Conservation (phyloP, 2,113 vertebrate species). For the Lontra canadensis region DNA sequence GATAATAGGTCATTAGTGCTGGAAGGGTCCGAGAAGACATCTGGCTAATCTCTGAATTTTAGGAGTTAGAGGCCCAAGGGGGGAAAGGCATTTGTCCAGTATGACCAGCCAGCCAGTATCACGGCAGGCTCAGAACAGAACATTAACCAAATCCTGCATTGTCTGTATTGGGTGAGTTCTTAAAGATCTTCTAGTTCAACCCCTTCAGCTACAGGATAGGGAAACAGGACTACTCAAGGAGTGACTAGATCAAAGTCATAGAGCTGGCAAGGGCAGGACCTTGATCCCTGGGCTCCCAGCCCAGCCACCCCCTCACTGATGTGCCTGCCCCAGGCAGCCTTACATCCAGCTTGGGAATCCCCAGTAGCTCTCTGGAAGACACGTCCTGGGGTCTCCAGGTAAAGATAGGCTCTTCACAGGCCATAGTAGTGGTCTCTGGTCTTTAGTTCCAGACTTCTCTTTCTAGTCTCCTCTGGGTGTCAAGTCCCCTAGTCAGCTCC, state of each 20-base stretch:
- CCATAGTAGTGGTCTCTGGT: too few species aligned
- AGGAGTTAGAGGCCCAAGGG: background rate
- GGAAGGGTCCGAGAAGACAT: background rate
- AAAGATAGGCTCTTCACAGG: background rate
- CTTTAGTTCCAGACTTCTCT: background rate
- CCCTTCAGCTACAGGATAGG: background rate
- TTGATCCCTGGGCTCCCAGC: background rate
- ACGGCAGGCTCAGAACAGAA: background rate
- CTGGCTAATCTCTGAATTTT: background rate
- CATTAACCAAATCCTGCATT: background rate
- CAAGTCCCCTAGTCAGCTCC: background rate
- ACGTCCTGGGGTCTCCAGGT: background rate
- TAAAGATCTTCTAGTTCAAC: background rate
- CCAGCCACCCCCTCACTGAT: background rate
- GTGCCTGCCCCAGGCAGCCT: background rate
- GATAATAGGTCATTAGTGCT: background rate
- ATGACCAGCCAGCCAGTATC: background rate
- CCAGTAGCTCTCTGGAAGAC: background rate
- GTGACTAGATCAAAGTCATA: background rate
- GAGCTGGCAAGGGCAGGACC: background rate
- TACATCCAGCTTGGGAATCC: background rate
- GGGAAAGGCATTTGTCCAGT: background rate
- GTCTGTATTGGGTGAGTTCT: background rate
- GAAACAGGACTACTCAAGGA: background rate
- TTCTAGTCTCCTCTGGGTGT: background rate